Base-by-base conservation (phyloP, 1,140 invertebrate species). In the Drosophila parvula region DNA sequence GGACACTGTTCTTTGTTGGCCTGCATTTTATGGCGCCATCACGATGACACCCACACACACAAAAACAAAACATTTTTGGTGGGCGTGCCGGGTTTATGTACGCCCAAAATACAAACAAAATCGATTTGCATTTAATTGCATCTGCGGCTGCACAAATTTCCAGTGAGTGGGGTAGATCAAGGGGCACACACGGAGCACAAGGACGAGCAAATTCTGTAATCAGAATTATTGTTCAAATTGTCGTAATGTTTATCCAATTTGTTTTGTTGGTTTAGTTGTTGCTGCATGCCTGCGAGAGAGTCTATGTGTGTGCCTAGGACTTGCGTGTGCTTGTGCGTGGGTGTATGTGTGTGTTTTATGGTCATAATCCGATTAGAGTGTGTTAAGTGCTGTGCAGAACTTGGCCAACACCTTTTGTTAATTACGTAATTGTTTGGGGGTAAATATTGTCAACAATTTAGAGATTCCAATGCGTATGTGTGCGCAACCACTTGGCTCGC, bases 181-280 rank as follows among this genome's bases (percentile, higher is more conserved):
- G 28, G 60, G 28, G 30, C 14, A 51, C 45, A n/a, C 30, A 22
- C 64, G 14, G 28, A 18, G 64, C 16, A 41, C 68, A 57, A 69
- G 64, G 68, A 47, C 43, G 68, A 59, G 69, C 61, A 78, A 84
- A 80, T 86, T 75, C 69, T 78, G 68, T 78, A 86, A 82, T 82
- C 83, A 81, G 80, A 85, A 85, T 86, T 86, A 86, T 89, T 86
- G 84, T 84, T 86, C 83, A 80, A 75, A 83, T 86, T 86, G 83
- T 89, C 69, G 79, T 89, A 84, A 89, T 86, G 82, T 86, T 86
- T 86, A 77, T 78, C 81, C 84, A 86, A 83, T 86, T 86, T 83
- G 83, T 86, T 86, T 74, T 86, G 67, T 68, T 74, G 53, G 79
- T 64, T 88, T 79, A 74, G 62, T 86, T 77, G 47, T 74, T 76